Percentiles rank a stretch among this genome's conserved stretches.
phyloP scores from a whole-genome alignment of 2,113 vertebrate species.

The Phrynosoma platyrhinos region DNA sequence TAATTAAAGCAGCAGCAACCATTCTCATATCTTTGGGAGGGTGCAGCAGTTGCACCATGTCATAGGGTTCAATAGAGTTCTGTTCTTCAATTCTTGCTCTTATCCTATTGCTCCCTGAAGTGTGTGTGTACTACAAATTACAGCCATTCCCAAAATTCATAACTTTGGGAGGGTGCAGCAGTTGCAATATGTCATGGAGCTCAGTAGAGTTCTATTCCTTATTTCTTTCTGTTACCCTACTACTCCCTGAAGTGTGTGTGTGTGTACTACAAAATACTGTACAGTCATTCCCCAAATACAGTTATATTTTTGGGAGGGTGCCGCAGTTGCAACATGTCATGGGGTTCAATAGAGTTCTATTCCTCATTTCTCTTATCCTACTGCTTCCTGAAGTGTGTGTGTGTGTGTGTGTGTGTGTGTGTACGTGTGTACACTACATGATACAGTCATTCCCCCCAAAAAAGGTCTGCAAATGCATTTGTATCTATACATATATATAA shows the following conservation, averaged over 20 bases:
- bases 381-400: not conserved
- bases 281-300: not conserved
- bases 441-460: no score
- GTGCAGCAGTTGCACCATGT: not conserved
- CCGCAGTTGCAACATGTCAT: no score
- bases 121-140: not conserved
- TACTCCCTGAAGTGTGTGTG: not conserved
- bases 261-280: not conserved
- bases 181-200: not conserved
- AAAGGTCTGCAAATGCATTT: not conserved
- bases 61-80: no score
- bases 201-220: no score
- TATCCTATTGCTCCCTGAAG: not conserved
- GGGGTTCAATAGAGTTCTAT: no score
- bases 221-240: not conserved
- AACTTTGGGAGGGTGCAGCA: not conserved
- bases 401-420: not conserved
- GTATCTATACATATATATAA: not conserved
- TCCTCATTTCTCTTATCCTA: not conserved
- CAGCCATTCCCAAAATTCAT: not conserved
- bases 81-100: not conserved
- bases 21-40: no score
- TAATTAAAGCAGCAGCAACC: not conserved
- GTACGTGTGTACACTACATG: no score
- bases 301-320: no score